Conservation (phyloP, 2,113 vertebrate genomes). For the Myrmophylax atrothorax region DNA sequence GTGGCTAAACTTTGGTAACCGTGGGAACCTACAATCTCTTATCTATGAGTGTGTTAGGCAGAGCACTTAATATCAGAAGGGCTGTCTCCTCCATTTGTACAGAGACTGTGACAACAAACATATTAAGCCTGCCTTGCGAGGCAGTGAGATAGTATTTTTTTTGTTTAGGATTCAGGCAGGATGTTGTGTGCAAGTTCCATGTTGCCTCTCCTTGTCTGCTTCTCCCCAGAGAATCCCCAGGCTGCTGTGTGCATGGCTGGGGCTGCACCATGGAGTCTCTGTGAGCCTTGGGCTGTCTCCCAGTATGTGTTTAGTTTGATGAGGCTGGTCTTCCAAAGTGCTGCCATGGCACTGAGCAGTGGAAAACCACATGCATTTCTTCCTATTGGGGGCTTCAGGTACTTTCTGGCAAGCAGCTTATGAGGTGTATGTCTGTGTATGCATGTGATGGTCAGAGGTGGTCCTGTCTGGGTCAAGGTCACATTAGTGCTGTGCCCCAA, state of each 20-base stretch:
- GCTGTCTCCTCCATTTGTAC: background rate
- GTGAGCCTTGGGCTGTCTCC: background rate
- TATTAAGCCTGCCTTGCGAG: background rate
- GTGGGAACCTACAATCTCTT: background rate
- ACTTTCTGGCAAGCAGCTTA: background rate
- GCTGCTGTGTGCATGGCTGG: background rate
- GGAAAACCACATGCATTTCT: background rate
- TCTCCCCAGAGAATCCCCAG: background rate
- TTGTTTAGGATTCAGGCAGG: background rate
- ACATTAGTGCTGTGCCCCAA: background rate
- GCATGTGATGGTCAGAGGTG: background rate
- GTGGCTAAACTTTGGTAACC: background rate
- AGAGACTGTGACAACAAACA: background rate
- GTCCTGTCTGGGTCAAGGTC: background rate
- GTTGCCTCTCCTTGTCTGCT: background rate
- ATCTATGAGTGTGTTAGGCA: background rate
- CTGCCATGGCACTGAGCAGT: background rate
- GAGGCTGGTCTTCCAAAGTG: background rate
- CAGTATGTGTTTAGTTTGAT: background rate
- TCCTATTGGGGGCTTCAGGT: background rate
- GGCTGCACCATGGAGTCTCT: background rate
- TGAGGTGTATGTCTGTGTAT: rapidly evolving
- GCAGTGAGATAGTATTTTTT: background rate
- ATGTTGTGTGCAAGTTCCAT: background rate
- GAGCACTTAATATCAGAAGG: background rate